phyloP scores from a whole-genome alignment of 2,797 vertebrate species.

The Dipus sagitta region DNA sequence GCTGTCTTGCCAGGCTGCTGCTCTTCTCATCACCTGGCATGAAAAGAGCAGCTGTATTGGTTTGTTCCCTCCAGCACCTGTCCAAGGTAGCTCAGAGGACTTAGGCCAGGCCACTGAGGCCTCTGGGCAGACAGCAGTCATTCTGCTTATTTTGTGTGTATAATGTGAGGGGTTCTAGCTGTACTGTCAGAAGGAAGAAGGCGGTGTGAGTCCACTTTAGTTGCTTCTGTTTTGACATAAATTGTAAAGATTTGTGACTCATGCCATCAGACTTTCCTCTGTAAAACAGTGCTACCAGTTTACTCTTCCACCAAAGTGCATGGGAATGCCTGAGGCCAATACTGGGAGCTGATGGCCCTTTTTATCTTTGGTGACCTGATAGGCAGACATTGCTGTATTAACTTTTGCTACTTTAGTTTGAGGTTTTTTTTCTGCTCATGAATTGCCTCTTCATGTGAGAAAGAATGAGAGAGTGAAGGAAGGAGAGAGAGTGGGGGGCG shows the following conservation, averaged over 20 bases:
- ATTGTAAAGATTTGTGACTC: conserved; percentile 1
- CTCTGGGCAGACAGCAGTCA: not conserved
- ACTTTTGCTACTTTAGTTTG: conserved; percentile 13
- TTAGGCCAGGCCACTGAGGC: not conserved
- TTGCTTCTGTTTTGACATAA: not conserved
- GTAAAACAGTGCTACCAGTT: not conserved
- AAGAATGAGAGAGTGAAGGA: not conserved
- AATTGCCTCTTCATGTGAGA: not conserved
- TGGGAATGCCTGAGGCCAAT: not conserved
- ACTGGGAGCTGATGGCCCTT: not conserved
- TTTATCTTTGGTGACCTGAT: not conserved
- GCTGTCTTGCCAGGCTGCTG: not conserved
- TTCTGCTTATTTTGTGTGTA: not conserved
- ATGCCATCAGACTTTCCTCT: not conserved
- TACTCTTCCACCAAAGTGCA: not conserved
- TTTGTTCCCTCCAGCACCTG: not conserved
- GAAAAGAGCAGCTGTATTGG: not conserved
- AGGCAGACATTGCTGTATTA: not conserved
- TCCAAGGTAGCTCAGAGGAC: not conserved
- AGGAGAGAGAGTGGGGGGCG: not conserved
- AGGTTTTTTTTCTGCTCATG: not conserved
- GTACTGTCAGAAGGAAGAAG: not conserved
- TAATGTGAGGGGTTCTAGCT: not conserved
- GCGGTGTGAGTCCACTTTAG: not conserved
- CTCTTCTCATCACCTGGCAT: not conserved